Evolutionary conservation across 1,140 invertebrate genomes (phyloP).

Genomic region (Capitella teleta): DNA sequence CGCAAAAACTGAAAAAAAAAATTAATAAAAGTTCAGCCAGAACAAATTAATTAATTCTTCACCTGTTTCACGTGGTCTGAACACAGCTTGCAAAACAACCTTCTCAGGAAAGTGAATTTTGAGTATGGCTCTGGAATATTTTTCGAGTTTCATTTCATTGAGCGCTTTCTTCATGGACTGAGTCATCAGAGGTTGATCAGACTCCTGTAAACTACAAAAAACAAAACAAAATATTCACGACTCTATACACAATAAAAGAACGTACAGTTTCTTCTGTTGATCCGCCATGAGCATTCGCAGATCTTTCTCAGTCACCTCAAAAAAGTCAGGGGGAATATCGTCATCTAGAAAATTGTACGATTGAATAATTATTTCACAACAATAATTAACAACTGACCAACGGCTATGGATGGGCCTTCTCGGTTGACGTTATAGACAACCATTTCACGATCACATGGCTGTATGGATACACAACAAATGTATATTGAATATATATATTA

Average conservation of each 20-base stretch:
- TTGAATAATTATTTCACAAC: not conserved
- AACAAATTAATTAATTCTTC: too few species aligned
- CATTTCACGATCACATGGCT: slow-evolving; percentile 32
- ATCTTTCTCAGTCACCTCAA: slow-evolving; percentile 67
- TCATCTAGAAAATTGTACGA: slow-evolving; percentile 28
- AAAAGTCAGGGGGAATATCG: slow-evolving; percentile 70
- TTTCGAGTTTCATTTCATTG: slow-evolving; percentile 50
- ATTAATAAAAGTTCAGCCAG: too few species aligned
- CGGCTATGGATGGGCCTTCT: not conserved
- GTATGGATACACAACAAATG: slow-evolving; percentile 11
- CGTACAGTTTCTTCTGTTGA: slow-evolving; percentile 50
- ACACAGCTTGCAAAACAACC: slow-evolving; percentile 65
- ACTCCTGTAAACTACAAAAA: slow-evolving; percentile 17
- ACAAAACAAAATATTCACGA: not conserved
- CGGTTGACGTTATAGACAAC: slow-evolving; percentile 25
- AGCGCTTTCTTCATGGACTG: slow-evolving; percentile 51
- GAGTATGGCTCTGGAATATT: slow-evolving; percentile 62
- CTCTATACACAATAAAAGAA: slow-evolving; percentile 7
- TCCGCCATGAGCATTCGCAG: slow-evolving; percentile 59
- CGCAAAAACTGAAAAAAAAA: too few species aligned
- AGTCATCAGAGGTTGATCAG: slow-evolving; percentile 55
- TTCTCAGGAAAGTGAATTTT: slow-evolving; percentile 70
- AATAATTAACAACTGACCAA: not conserved
- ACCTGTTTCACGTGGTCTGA: slow-evolving; percentile 56
- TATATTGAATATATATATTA: not conserved